A percentile compares a stretch with the other conserved stretches of the same genome.
Evolutionary conservation across 2,888 invertebrate genomes (phyloP).

Genomic region (Drosophila gaucha): DNA sequence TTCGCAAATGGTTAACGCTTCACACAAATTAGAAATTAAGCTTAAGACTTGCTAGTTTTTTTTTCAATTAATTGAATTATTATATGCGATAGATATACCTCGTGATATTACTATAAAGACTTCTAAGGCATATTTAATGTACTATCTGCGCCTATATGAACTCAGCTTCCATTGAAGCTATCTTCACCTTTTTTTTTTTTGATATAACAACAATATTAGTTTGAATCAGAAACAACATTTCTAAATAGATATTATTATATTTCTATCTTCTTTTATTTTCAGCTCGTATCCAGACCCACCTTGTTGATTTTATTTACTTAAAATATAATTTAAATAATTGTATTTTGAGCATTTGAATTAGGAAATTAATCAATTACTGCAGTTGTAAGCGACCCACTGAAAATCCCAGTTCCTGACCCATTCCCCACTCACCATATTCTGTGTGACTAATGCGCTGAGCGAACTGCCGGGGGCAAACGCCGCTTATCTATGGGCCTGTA

Average conservation of each 20-base stretch:
- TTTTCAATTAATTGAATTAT: background rate
- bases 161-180: background rate
- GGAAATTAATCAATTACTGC: background rate
- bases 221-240: no score
- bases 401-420: slow-evolving; percentile 3
- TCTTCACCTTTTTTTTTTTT: no score
- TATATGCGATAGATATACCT: background rate
- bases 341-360: no score
- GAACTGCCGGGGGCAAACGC: slow-evolving; percentile 52
- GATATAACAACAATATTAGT: no score
- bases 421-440: background rate
- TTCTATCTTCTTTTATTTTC: no score
- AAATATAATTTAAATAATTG: no score
- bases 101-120: slow-evolving; percentile 1
- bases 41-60: background rate
- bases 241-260: no score
- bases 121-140: no score
- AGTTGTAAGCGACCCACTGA: background rate
- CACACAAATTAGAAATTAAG: slow-evolving; percentile 6
- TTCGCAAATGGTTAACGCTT: background rate
- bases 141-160: background rate
- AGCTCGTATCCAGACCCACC: no score
- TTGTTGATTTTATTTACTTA: no score
- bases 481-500: slow-evolving; percentile 49
- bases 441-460: slow-evolving; percentile 51